Conservation (phyloP, 2,113 vertebrate genomes). For the Ctenomys sociabilis region DNA sequence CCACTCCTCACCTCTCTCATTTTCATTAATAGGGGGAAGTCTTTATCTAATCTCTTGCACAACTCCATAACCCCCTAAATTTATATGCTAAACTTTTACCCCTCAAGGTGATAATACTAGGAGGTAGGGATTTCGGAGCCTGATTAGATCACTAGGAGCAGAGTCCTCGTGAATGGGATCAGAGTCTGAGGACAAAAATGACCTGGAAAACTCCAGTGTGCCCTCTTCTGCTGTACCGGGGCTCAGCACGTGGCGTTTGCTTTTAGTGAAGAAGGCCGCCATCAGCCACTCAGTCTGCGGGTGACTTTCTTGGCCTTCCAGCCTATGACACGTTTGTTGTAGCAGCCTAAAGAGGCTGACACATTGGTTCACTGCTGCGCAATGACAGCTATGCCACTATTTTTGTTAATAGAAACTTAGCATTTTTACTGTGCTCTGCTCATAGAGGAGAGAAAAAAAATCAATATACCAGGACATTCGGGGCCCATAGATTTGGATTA, state of each 20-base stretch:
- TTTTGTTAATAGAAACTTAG: background rate
- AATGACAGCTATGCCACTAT: background rate
- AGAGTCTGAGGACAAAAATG: background rate
- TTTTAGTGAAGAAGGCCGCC: background rate
- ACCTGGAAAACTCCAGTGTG: background rate
- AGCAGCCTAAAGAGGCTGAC: background rate
- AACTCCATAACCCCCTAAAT: background rate
- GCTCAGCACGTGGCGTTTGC: background rate
- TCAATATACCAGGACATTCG: background rate
- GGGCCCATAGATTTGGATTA: background rate
- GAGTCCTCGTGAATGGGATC: background rate
- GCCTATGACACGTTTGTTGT: background rate
- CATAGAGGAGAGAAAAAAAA: slow-evolving; percentile 16
- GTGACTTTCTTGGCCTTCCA: background rate
- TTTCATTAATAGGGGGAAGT: background rate
- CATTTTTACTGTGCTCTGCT: slow-evolving; percentile 13
- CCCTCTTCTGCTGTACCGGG: background rate
- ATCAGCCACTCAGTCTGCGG: background rate
- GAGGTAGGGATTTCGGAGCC: background rate
- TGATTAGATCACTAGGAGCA: background rate
- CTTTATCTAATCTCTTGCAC: background rate
- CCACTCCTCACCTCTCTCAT: background rate
- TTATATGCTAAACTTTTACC: background rate
- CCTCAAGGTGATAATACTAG: background rate
- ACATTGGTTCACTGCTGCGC: background rate